Base-by-base conservation (phyloP, 2,888 invertebrate species). In the Orthosia gracilis region DNA sequence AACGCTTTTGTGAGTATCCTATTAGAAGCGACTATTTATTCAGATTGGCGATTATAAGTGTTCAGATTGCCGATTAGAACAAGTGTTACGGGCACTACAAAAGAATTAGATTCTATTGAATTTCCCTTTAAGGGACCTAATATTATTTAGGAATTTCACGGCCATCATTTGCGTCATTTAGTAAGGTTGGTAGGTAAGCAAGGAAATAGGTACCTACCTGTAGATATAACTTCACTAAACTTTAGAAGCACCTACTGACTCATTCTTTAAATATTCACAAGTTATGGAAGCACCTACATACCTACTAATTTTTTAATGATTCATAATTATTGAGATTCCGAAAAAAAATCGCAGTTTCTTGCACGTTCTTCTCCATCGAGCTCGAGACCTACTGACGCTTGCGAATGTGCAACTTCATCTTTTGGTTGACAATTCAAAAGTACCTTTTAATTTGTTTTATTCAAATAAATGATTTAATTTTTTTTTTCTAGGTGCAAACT, bases 121-220 rank as follows among this genome's bases (percentile, higher is more conserved):
- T 66, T 73, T 74, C 66, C 31, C 21, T 52, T 7, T 58, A 50
- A 26, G 15, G 54, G n/a, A 49, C 31, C 31, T 31, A 71, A 15
- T 23, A 21, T 45, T 15, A 64, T 50, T 64, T 21, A 15, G 23
- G 5, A 23, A 47, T 73, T 26, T 50, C 17, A 57, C 23, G 26
- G 50, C 18, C 11, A 55, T 55, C 18, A 45, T 17, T 49, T 31
- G 18, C 31, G 47, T 52, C 9, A 47, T 58, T 52, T 26, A 26
- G 12, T 47, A 47, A 58, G 4, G 4, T 47, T n/a, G 26, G 12
- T 59, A 47, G 5, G 11, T 31, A n/a, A 40, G 40, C 40, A 40
- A 45, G 59, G 59, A 40, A 59, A 21, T 59, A n/a, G n/a, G n/a
- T n/a, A n/a, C n/a, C n/a, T n/a, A 59, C 40, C 40, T n/a, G 40